Conservation (phyloP, 2,113 vertebrate species). For the Promerops cafer region DNA sequence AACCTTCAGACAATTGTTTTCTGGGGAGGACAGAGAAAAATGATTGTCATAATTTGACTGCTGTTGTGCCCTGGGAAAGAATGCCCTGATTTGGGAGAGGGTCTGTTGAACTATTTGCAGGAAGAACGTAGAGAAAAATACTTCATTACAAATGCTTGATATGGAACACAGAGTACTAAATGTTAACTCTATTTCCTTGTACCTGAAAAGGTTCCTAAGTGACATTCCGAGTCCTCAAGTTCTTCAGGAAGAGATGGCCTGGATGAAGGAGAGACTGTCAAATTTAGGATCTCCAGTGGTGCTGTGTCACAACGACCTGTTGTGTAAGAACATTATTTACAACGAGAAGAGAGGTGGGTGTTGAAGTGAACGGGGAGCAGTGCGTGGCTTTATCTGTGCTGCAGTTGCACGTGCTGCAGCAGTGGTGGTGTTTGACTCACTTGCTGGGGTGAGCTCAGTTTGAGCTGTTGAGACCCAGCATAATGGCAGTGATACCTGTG, state of each 20-base stretch:
- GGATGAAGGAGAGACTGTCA: conserved; percentile 91
- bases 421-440: background rate
- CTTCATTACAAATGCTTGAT: background rate
- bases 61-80: background rate
- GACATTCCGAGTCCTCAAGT: conserved; percentile 82
- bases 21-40: background rate
- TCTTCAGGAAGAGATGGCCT: conserved; percentile 90
- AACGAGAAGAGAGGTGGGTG: conserved; percentile 89
- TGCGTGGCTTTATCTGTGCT: background rate
- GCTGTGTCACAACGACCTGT: conserved; percentile 96
- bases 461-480: background rate
- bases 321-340: conserved; percentile 99
- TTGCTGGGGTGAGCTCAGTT: background rate
- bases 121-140: background rate
- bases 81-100: background rate
- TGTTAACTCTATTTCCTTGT: background rate
- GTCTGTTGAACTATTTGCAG: background rate
- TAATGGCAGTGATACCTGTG: background rate
- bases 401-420: background rate
- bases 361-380: conserved; percentile 56
- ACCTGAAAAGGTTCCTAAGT: conserved; percentile 76
- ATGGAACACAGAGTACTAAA: background rate
- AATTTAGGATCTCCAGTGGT: conserved; percentile 92
- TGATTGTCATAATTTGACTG: background rate
- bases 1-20: background rate